These are phyloP conservation scores for Strigamia transsilvanica DNA, from an alignment of 2,888 invertebrate species.

Conservation along the genomic window DNA sequence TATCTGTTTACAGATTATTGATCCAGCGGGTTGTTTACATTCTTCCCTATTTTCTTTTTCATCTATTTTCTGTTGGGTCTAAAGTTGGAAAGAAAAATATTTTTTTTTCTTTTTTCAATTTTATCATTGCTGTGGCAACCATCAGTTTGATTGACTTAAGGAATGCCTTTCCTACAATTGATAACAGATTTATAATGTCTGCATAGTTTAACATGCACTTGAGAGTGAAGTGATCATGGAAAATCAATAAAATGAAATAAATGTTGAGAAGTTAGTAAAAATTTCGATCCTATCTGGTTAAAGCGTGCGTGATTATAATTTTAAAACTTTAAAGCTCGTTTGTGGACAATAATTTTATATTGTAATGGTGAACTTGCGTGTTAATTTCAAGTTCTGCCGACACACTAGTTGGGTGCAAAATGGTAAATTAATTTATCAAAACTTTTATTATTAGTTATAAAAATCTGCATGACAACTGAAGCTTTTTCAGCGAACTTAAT, in stretches of 20 bases:
- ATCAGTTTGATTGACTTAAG: constrained; percentile 33
- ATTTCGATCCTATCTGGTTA: not conserved
- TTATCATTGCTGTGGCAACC: not conserved
- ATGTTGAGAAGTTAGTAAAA: not conserved
- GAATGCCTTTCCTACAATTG: not conserved
- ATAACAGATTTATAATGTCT: constrained; percentile 40
- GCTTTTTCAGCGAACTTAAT: not conserved
- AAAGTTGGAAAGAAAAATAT: constrained; percentile 25
- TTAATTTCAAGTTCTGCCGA: not conserved
- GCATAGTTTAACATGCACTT: not conserved
- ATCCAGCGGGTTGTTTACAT: constrained; percentile 22
- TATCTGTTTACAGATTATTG: constrained; percentile 23
- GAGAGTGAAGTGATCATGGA: not conserved
- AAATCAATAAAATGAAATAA: not conserved
- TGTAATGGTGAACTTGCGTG: constrained; percentile 30
- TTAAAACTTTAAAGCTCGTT: not conserved
- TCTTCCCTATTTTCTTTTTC: not conserved
- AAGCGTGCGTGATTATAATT: too few species aligned
- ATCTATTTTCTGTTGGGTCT: not conserved
- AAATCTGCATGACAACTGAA: not conserved
- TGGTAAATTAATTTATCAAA: constrained; percentile 1
- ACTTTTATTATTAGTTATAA: constrained; percentile 14
- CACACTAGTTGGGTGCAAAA: not conserved
- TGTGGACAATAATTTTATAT: not conserved
- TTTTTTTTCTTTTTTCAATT: not conserved